These are phyloP conservation scores for Orycteropus afer DNA, from an alignment of 2,113 vertebrate species.

Conservation along the genomic window DNA sequence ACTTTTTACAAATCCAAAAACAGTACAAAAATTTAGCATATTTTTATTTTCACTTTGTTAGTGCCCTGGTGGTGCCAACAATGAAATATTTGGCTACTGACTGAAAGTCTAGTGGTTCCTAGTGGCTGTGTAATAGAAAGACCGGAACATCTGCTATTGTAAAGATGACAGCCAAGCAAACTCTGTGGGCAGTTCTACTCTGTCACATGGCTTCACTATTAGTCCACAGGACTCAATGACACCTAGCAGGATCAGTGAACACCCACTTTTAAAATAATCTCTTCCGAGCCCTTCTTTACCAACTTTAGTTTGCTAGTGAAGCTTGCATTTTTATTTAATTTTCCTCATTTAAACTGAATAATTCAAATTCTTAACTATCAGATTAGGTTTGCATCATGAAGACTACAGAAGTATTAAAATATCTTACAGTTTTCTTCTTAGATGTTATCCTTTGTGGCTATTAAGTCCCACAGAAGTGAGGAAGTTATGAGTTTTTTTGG, in stretches of 20 bases:
- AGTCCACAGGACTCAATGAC: background rate
- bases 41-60: background rate
- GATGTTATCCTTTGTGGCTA: constrained; percentile 56
- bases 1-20: background rate
- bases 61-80: background rate
- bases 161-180: background rate
- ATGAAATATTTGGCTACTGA: background rate
- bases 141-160: background rate
- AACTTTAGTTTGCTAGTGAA: background rate
- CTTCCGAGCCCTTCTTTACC: background rate
- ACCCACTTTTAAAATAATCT: background rate
- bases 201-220: background rate
- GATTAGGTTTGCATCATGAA: constrained; percentile 49
- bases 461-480: constrained; percentile 61
- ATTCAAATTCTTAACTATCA: constrained; percentile 50
- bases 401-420: constrained; percentile 34
- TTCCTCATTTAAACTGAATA: constrained; percentile 18
- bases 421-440: constrained; percentile 20
- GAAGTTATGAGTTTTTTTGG: constrained; percentile 52
- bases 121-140: background rate
- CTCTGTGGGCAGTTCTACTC: background rate
- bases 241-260: background rate
- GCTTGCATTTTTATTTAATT: constrained; percentile 51
- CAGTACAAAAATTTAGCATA: background rate
- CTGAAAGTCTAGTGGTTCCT: background rate